Base-by-base conservation (phyloP, 2,888 invertebrate species). In the Chirona hameri region DNA sequence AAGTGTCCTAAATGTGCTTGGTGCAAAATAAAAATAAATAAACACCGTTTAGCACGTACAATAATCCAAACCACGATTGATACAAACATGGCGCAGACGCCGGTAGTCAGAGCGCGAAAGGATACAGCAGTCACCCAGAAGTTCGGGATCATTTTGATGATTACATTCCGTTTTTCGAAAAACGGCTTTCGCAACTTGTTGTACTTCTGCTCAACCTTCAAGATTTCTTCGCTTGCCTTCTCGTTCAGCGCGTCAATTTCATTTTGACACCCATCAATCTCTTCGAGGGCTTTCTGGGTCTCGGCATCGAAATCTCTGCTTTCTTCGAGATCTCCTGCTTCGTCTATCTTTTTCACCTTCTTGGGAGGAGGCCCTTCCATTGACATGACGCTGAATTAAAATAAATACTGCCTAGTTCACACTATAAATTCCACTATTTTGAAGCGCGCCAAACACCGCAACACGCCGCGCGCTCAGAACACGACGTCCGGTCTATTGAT, bases 41-140 rank as follows among this genome's bases (percentile, higher is more conserved):
- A 39, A 39, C 39, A 39, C 39, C 39, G 39, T 39, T 39, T 39
- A 39, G 39, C 39, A 39, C 39, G 7, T 39, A 39, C 39, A 39
- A 39, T 39, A 39, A 7, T 60, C 4, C 15, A 14, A 12, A 29
- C 4, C 39, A 72, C 39, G n/a, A 5, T 3, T 39, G 14, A 21
- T 76, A 46, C 76, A 76, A 27, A 21, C 2, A n/a, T 24, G 76
- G 76, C 76, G 76, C 76, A 76, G 3, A 46, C 9, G 10, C 76
- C 76, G 76, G 76, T 24, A 21, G 18, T 5, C 24, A 14, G 0
- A 0, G 9, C 1, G n/a, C 39, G 86, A 89, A 90, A 90, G 90
- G 90, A 92, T 91, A 94, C 94, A 87, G 94, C 93, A 84, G 93
- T 94, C 80, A 93, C 91, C 95, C 95, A 95, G 87, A 95, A 95